phyloP scores from a whole-genome alignment of 2,797 vertebrate genomes.

The Sebastes iracundus region DNA sequence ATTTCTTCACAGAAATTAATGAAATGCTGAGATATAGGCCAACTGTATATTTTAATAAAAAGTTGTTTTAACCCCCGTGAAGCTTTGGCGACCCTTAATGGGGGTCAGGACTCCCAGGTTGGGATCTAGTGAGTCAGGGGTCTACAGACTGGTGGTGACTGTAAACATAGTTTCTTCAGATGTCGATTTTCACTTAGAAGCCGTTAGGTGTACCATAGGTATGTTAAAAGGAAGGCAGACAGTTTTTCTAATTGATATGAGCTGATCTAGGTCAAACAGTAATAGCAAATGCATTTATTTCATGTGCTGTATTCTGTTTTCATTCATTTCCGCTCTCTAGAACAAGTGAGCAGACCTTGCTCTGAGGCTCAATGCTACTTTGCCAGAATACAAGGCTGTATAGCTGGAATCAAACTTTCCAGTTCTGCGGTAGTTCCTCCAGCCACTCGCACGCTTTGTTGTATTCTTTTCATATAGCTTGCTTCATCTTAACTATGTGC shows the following conservation, averaged over 20 bases:
- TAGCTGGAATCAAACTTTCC: not conserved
- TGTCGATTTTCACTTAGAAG: not conserved
- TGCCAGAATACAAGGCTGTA: not conserved
- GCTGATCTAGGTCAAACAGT: not conserved
- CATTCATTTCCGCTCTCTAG: no score
- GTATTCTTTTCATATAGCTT: not conserved
- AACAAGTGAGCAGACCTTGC: no score
- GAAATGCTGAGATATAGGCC: no score
- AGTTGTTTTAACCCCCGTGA: no score
- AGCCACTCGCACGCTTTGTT: no score
- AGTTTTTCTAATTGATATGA: not conserved
- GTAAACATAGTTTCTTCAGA: not conserved
- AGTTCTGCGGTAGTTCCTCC: no score
- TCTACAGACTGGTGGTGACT: no score
- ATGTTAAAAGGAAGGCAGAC: not conserved
- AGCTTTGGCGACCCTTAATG: no score
- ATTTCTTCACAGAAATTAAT: no score
- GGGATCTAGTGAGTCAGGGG: no score
- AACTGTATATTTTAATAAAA: no score
- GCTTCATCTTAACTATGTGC: not conserved
- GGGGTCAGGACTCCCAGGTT: no score
- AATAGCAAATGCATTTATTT: not conserved
- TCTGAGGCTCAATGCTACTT: rapidly evolving
- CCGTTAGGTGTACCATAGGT: not conserved
- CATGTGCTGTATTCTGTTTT: not conserved